Evolutionary conservation across 2,797 vertebrate genomes (phyloP), one percentile per base, ranked within the genome.

Genomic region (Gymnoscopelus braueri): DNA sequence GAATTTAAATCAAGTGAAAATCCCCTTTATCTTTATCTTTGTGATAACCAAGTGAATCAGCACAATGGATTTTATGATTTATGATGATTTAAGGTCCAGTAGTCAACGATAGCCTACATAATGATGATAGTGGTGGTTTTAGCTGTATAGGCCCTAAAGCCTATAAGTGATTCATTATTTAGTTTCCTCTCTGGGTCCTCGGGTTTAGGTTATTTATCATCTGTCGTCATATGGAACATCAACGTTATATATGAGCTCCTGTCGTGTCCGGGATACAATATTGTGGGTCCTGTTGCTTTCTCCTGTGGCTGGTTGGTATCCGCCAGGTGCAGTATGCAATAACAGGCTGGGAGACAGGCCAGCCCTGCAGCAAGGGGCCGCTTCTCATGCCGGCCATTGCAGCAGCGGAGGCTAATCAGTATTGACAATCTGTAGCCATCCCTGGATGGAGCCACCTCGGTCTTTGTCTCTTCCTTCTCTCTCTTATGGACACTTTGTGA

Each of bases 341-440:
- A 44, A 44, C 67, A 75, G 74, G 82, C 77, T 92, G 89, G 90
- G 90, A 93, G 89, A 77, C 82, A 80, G 86, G 90, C 91, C 91
- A 93, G 86, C 90, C 89, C 91, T 93, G 92, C 93, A 94, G 91
- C 85, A 92, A 86, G 77, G 79, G 83, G 70, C 76, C 63, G 66
- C 77, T 80, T 78, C 85, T 80, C 84, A 84, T 52, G 49, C 81
- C 85, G 90, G 86, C 87, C 89, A 92, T 90, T 90, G 83, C 92
- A 89, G 89, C 85, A 84, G 84, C 8, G 39, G 79, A 64, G 81
- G 78, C 85, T 75, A 48, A 87, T 82, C 79, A 81, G 75, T 82
- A 79, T 68, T 75, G 72, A 75, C 79, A 83, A 70, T 80, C 68
- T 87, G 88, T 74, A 73, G 79, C 80, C 72, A 57, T 75, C 64